phyloP scores from a whole-genome alignment of 2,888 invertebrate species.

The Aricia artaxerxes region DNA sequence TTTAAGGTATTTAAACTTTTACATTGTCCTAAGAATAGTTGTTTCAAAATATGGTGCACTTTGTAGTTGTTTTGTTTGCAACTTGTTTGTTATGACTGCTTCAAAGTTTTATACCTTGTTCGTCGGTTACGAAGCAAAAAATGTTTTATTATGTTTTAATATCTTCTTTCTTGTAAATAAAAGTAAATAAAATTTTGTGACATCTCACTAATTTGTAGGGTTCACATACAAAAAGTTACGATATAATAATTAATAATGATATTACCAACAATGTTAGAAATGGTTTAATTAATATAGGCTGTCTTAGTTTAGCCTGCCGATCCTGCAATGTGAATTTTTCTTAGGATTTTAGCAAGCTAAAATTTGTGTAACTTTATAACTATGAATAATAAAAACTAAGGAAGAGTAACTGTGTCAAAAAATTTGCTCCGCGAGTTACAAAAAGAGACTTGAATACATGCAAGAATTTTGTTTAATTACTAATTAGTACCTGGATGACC shows the following conservation, averaged over 20 bases:
- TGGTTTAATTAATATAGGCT: no score
- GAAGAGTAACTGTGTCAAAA: no score
- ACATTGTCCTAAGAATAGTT: neutral
- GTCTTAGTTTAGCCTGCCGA: neutral
- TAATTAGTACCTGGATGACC: no score
- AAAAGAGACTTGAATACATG: no score
- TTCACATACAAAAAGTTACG: no score
- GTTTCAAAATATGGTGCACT: neutral
- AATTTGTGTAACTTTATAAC: no score
- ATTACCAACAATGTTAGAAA: no score
- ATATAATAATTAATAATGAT: no score
- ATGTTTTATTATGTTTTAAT: neutral
- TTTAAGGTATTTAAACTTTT: neutral
- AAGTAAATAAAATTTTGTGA: neutral
- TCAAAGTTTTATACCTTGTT: neutral
- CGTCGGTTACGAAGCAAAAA: neutral
- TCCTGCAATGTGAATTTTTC: neutral
- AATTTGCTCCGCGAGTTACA: no score
- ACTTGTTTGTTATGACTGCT: neutral
- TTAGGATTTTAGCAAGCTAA: neutral
- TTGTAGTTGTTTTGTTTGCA: neutral
- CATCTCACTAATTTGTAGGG: neutral
- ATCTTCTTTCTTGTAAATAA: neutral
- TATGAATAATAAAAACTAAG: no score
- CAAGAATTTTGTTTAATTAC: no score